Evolutionary conservation across 2,888 invertebrate genomes (phyloP).

Genomic region (Beris chalybata): DNA sequence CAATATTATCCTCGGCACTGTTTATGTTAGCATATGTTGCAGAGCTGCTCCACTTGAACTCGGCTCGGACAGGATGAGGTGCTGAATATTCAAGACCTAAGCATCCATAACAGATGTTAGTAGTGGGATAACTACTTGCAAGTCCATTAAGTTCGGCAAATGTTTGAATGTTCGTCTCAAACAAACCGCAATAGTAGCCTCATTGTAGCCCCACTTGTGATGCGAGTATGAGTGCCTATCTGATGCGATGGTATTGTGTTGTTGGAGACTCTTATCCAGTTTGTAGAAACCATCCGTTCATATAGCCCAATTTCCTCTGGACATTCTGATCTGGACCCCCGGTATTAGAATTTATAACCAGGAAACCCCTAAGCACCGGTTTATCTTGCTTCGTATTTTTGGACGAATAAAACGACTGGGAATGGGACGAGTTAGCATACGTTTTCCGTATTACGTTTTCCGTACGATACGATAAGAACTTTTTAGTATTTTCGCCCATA

Average conservation of each 20-base stretch:
- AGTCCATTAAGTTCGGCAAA: constrained; percentile 34
- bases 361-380: constrained; percentile 29
- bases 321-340: constrained; percentile 15
- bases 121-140: constrained; percentile 31
- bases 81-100: constrained; percentile 28
- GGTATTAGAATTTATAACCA: constrained; percentile 32
- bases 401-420: background rate
- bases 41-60: no score
- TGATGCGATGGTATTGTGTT: background rate
- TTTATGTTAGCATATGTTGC: no score
- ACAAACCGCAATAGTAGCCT: constrained; percentile 27
- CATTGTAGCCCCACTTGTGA: no score
- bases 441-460: no score
- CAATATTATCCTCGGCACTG: no score
- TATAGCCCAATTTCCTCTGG: constrained; percentile 5
- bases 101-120: constrained; percentile 29
- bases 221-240: background rate
- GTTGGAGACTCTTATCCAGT: no score
- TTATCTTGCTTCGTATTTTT: constrained; percentile 30
- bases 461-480: no score
- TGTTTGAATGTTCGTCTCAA: constrained; percentile 30
- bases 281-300: no score
- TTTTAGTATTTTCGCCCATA: no score
- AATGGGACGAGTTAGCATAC: no score
- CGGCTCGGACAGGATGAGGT: constrained; percentile 6